These are phyloP conservation scores for Glaucopsyche alexis DNA, from an alignment of 2,888 invertebrate genomes.

Conservation along the genomic window DNA sequence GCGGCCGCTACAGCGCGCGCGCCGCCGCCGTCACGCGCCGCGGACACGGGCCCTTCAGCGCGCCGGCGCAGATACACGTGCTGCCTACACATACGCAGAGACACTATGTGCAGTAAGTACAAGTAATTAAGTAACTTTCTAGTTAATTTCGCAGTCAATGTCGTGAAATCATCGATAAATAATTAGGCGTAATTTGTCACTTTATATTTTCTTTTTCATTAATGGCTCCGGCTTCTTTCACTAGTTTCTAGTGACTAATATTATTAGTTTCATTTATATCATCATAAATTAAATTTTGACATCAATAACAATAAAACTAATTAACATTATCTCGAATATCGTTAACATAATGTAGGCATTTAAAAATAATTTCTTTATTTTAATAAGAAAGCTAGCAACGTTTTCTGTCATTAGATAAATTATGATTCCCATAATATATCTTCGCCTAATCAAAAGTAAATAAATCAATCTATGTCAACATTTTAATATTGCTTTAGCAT, in stretches of 20 bases:
- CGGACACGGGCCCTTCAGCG: constrained; percentile 94
- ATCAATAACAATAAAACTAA: constrained; percentile 6
- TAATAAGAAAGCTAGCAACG: background rate
- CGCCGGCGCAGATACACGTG: constrained; percentile 86
- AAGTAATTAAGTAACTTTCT: background rate
- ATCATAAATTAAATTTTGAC: background rate
- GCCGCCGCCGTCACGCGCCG: constrained; percentile 93
- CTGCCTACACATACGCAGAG: constrained; percentile 79
- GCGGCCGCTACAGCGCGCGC: constrained; percentile 91
- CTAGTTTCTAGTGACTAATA: background rate
- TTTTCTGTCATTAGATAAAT: background rate
- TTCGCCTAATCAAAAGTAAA: constrained; percentile 8
- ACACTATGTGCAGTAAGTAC: constrained; percentile 72
- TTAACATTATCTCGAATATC: background rate
- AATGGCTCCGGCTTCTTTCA: too few species aligned
- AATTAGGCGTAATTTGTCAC: too few species aligned
- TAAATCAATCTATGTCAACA: constrained; percentile 23
- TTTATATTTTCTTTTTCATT: background rate
- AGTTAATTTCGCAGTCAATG: background rate
- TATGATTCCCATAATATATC: constrained; percentile 13
- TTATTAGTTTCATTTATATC: background rate
- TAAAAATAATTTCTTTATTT: background rate
- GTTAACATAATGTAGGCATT: background rate
- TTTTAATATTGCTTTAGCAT: constrained; percentile 15
- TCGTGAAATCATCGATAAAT: background rate